phyloP scores from a whole-genome alignment of 2,888 invertebrate species.

The Thumatha senex region DNA sequence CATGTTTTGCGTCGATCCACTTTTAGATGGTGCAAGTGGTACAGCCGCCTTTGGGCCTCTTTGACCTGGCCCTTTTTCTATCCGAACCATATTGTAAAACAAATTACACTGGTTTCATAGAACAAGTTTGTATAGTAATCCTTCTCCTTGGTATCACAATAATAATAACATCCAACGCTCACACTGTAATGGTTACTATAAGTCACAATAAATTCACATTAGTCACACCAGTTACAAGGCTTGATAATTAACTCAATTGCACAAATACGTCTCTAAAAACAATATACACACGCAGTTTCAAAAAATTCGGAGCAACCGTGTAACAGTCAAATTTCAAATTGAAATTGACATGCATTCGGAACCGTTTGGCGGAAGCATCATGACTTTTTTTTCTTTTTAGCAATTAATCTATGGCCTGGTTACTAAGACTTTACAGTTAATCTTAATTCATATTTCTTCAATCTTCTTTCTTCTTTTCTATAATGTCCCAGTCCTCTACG shows the following conservation, averaged over 20 bases:
- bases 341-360: slow-evolving; percentile 38
- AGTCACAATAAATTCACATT: slow-evolving; percentile 24
- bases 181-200: slow-evolving; percentile 37
- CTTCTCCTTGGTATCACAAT: no score
- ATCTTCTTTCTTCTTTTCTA: no score
- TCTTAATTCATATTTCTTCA: no score
- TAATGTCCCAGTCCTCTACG: no score
- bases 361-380: background rate
- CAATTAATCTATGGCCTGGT: no score
- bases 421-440: no score
- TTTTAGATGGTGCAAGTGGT: slow-evolving; percentile 60
- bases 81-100: slow-evolving; percentile 56
- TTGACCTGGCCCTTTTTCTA: slow-evolving; percentile 45
- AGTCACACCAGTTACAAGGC: slow-evolving; percentile 18
- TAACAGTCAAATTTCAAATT: slow-evolving; percentile 55
- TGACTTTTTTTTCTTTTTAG: no score
- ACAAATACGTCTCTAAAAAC: slow-evolving; percentile 28
- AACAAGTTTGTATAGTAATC: slow-evolving; percentile 13
- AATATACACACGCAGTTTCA: slow-evolving; percentile 36
- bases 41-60: slow-evolving; percentile 25
- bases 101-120: slow-evolving; percentile 27
- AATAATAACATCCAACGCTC: slow-evolving; percentile 27
- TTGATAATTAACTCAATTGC: slow-evolving; percentile 28
- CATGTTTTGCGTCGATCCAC: slow-evolving; percentile 74
- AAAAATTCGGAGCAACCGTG: slow-evolving; percentile 44